Conservation (phyloP, 2,888 invertebrate species). For the Lepidochitona cinerea region DNA sequence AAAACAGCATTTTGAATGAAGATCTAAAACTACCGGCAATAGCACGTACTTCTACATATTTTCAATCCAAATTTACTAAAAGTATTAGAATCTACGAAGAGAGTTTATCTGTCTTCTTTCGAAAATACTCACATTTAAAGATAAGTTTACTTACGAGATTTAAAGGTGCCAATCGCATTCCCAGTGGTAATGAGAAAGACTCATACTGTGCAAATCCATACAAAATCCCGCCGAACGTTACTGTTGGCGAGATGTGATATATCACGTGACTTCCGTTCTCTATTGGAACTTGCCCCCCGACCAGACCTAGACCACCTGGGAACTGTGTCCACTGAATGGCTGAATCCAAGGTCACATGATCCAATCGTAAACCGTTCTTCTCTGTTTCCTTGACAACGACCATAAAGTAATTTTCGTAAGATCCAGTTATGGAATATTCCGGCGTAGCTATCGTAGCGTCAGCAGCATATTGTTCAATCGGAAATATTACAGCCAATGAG, state of each 20-base stretch:
- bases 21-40: too few species aligned
- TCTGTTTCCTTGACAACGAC: conserved; percentile 35
- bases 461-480: conserved; percentile 45
- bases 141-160: conserved; percentile 40
- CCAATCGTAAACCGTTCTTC: conserved; percentile 30
- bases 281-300: conserved; percentile 35
- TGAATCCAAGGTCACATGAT: conserved; percentile 24
- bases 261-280: conserved; percentile 39
- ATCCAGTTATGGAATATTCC: conserved; percentile 27
- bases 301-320: conserved; percentile 30
- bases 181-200: conserved; percentile 49
- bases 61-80: too few species aligned
- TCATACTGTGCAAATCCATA: conserved; percentile 48
- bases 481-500: conserved; percentile 48
- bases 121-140: too few species aligned
- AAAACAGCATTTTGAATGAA: too few species aligned
- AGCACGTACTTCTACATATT: too few species aligned
- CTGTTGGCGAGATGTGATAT: conserved; percentile 37
- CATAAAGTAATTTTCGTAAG: conserved; percentile 38
- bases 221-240: conserved; percentile 43
- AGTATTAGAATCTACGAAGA: too few species aligned
- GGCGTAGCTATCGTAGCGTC: conserved; percentile 48
- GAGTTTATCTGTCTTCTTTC: too few species aligned
- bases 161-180: conserved; percentile 40
- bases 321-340: conserved; percentile 26